Evolutionary conservation across 2,797 vertebrate genomes (phyloP).

Genomic region (Scleropages formosus): DNA sequence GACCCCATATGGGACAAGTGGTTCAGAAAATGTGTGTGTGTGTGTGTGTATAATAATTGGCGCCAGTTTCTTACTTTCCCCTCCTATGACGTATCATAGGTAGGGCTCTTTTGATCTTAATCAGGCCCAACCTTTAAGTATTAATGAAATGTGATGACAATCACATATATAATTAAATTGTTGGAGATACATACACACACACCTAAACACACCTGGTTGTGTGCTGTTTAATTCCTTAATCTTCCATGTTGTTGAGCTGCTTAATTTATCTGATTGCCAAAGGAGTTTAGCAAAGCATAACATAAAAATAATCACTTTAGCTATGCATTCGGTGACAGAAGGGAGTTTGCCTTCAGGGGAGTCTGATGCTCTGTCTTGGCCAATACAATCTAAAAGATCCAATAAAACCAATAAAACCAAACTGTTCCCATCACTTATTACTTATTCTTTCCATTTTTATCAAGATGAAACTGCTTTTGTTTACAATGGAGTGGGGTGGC

Average conservation of each 20-base stretch:
- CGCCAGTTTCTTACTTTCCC: slow-evolving; percentile 1
- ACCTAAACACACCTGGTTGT: slow-evolving; percentile 6
- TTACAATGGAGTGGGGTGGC: too few relatives aligned
- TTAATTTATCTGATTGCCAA: slow-evolving; percentile 23
- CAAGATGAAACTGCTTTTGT: too few relatives aligned
- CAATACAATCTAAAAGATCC: neutral
- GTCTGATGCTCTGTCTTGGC: neutral
- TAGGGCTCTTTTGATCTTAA: neutral
- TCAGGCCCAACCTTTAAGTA: slow-evolving; percentile 21
- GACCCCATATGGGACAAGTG: too few relatives aligned
- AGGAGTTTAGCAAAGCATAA: slow-evolving; percentile 14
- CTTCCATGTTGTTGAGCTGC: slow-evolving; percentile 6
- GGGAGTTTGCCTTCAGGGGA: slow-evolving; percentile 1
- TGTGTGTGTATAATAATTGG: slow-evolving; percentile 15
- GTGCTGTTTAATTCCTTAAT: neutral
- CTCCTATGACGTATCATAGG: slow-evolving; percentile 5
- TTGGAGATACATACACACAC: neutral
- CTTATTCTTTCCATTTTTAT: too few relatives aligned
- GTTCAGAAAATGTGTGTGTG: too few relatives aligned
- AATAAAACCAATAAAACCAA: neutral
- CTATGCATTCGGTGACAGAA: neutral
- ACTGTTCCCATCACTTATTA: neutral
- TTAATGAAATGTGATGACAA: slow-evolving; percentile 16
- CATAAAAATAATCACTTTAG: slow-evolving; percentile 6
- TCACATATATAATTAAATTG: slow-evolving; percentile 18